Evolutionary conservation across 2,113 vertebrate genomes (phyloP).

Genomic region (Delphinapterus leucas): DNA sequence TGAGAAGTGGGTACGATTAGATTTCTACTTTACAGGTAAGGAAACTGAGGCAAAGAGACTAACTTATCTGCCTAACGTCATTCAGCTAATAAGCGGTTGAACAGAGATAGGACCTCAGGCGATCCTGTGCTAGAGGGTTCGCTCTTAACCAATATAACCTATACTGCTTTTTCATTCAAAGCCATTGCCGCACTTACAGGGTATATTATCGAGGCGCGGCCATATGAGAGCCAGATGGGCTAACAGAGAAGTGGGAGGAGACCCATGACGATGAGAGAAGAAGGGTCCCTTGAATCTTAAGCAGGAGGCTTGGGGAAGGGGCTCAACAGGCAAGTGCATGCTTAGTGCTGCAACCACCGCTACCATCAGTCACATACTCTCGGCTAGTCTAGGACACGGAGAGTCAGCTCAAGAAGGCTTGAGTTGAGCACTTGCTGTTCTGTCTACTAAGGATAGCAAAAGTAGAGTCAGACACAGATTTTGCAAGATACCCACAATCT

Average conservation of each 20-base stretch:
- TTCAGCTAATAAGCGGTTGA: background rate
- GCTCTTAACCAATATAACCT: background rate
- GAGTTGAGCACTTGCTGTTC: background rate
- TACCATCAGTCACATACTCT: background rate
- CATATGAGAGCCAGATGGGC: background rate
- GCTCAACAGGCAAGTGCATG: background rate
- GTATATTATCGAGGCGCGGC: background rate
- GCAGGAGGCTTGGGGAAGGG: background rate
- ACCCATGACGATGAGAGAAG: background rate
- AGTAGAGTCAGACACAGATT: background rate
- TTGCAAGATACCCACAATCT: background rate
- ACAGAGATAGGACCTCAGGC: background rate
- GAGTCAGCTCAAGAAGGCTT: background rate
- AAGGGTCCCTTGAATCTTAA: background rate
- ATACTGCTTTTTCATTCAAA: background rate
- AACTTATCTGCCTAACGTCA: background rate
- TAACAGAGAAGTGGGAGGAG: background rate
- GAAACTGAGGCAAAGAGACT: background rate
- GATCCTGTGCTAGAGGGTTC: background rate
- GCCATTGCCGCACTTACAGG: background rate
- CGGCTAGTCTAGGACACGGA: background rate
- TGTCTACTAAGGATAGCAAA: background rate
- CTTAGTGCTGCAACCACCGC: background rate
- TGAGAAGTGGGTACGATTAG: background rate
- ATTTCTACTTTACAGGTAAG: background rate